These are phyloP conservation scores for Galbula dea DNA, from an alignment of 2,113 vertebrate genomes.

Conservation along the genomic window DNA sequence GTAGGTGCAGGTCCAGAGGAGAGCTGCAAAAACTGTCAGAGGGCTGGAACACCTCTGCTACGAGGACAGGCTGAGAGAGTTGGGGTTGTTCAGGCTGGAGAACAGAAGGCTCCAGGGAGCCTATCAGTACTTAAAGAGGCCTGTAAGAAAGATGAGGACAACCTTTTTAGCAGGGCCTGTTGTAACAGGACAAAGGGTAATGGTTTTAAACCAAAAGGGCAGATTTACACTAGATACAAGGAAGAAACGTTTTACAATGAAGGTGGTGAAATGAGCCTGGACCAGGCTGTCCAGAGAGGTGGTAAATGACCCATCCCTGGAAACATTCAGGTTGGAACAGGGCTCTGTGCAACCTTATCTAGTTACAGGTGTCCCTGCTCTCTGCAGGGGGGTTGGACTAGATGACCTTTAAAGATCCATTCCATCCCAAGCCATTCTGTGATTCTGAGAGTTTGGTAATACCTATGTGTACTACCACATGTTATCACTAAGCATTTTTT, in stretches of 20 bases:
- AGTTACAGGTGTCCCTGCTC: not conserved
- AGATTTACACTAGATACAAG: not conserved
- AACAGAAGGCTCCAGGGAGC: not conserved
- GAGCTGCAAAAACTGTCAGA: not conserved
- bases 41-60: fast-evolving
- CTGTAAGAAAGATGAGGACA: not conserved
- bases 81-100: not conserved
- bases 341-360: not conserved
- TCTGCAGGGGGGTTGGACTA: not conserved
- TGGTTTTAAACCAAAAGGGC: too few species aligned
- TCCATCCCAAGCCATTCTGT: not conserved
- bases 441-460: not conserved
- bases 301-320: not conserved
- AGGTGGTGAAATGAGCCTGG: too few species aligned
- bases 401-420: not conserved
- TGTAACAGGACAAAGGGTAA: too few species aligned
- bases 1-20: too few species aligned
- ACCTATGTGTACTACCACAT: not conserved
- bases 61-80: not conserved
- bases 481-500: not conserved
- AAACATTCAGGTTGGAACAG: not conserved
- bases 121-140: not conserved
- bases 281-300: not conserved
- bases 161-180: not conserved
- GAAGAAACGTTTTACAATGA: not conserved